Base-by-base conservation (phyloP, 2,888 invertebrate genomes). In the Pediacus dermestoides region DNA sequence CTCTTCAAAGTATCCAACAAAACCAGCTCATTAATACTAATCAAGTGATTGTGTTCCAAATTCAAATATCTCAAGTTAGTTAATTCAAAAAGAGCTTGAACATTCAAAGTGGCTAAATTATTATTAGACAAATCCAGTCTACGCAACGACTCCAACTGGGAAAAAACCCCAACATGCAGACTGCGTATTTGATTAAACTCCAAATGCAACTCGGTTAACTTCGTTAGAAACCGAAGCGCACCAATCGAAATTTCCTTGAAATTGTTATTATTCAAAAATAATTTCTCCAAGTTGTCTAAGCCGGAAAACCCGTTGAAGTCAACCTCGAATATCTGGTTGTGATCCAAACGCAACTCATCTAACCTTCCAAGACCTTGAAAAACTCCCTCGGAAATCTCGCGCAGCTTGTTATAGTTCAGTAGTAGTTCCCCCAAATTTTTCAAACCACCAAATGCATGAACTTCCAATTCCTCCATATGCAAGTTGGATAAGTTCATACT, bases 21-120 rank as follows among this genome's bases (percentile, higher is more conserved):
- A n/a, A 7, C 3, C 10, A 4, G 13, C 4, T 13, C 12, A 28
- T 28, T n/a, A 12, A 28, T 28, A n/a, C 8, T 8, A 9, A 28
- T 28, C 7, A 28, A 9, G 14, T 28, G 28, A 28, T 28, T 28
- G 14, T 28, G n/a, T 13, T 28, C 28, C 10, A 28, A 28, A 14
- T 28, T 7, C 4, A 28, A 13, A 13, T 13, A 13, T 28, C 14
- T 3, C 12, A 28, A 28, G 14, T 14, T 13, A 3, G 4, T 28
- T 13, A 28, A 11, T 4, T 12, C 8, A 14, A 28, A 28, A 28
- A 28, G n/a, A 3, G 14, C 10, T n/a, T 13, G 8, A 4, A 14
- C 28, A 13, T 28, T 10, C n/a, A 28, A 28, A 28, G 10, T 11
- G 8, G 28, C n/a, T 4, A 28, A 6, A 13, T 11, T 7, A 28